Evolutionary conservation across 1,140 invertebrate species (phyloP).

Genomic region (Euura lappo): DNA sequence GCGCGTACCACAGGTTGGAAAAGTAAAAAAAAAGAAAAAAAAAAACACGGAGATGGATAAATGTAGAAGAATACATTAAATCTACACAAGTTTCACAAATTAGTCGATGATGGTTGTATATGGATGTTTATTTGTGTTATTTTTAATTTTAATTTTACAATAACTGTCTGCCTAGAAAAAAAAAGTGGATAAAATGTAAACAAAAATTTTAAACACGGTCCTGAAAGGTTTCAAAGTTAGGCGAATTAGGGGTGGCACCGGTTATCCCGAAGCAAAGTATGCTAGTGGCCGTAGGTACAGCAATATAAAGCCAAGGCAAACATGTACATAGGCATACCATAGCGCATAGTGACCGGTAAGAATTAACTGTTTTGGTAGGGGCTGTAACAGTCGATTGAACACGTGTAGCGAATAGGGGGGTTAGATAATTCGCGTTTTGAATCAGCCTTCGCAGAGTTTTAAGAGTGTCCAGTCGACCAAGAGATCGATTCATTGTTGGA

Average conservation of each 20-base stretch:
- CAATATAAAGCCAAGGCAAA: neutral
- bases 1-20: neutral
- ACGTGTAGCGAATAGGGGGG: neutral
- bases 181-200: no score
- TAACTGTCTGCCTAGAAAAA: no score
- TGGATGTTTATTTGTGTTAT: no score
- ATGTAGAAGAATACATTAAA: no score
- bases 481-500: slow-evolving; percentile 34
- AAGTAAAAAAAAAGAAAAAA: no score
- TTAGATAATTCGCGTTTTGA: neutral
- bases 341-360: slow-evolving; percentile 3
- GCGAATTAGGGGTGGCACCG: neutral
- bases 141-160: no score
- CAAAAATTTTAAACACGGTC: neutral
- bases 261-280: neutral
- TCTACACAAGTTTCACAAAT: no score
- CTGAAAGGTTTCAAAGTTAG: neutral
- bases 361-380: slow-evolving; percentile 1
- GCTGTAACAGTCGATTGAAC: neutral
- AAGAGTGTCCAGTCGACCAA: slow-evolving; percentile 33
- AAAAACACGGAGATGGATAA: no score
- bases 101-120: no score
- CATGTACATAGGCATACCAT: neutral
- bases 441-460: neutral
- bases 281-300: neutral